Conservation (phyloP, 2,888 invertebrate species). For the Augiades crinisus region DNA sequence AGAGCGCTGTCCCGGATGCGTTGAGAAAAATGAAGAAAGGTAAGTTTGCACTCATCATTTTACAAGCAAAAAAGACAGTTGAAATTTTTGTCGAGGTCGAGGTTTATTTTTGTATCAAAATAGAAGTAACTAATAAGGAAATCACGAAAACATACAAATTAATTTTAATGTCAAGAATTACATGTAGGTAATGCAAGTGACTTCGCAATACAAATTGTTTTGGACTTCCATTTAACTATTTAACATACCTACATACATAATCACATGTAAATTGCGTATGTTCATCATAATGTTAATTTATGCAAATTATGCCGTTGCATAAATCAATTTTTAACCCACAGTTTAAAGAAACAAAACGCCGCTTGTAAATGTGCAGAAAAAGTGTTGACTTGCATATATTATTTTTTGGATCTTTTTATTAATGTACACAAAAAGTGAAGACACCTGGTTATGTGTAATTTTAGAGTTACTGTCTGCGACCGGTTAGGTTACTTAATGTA, state of each 20-base stretch:
- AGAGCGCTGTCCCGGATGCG: no score
- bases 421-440: neutral
- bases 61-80: no score
- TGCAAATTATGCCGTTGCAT: constrained; percentile 13
- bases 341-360: constrained; percentile 6
- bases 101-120: no score
- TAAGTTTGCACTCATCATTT: no score
- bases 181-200: constrained; percentile 4
- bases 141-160: no score
- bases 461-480: no score
- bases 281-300: constrained; percentile 16
- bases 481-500: no score
- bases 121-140: no score
- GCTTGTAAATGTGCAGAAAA: constrained; percentile 5
- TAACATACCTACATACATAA: constrained; percentile 3
- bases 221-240: no score
- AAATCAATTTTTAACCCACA: constrained; percentile 16
- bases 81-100: no score
- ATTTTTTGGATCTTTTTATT: neutral
- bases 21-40: no score
- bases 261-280: constrained; percentile 16
- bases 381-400: constrained; percentile 3
- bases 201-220: constrained; percentile 8
- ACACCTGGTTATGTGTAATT: neutral
- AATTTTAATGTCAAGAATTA: no score